Conservation (phyloP, 2,888 invertebrate species). For the Notodonta ziczac region DNA sequence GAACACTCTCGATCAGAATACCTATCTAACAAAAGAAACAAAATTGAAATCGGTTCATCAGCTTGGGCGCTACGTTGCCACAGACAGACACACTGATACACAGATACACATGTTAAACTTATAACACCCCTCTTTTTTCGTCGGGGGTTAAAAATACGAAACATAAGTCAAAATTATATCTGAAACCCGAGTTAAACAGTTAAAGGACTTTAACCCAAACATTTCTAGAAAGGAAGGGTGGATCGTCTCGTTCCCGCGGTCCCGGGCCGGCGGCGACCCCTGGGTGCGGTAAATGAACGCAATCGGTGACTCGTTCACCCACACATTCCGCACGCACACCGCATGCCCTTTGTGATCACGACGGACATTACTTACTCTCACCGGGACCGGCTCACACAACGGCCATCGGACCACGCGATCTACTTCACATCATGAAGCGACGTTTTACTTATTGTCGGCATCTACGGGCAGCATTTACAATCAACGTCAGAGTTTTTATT, state of each 20-base stretch:
- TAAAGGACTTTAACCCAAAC: too few relatives aligned
- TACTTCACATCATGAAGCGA: neutral
- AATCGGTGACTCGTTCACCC: conserved; percentile 19
- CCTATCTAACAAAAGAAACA: too few relatives aligned
- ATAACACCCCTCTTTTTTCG: too few relatives aligned
- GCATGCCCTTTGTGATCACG: neutral
- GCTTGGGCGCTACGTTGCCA: too few relatives aligned
- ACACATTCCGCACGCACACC: neutral
- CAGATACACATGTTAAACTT: too few relatives aligned
- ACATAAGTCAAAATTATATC: too few relatives aligned
- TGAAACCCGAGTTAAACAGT: too few relatives aligned
- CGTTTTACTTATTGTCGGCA: neutral
- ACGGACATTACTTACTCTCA: neutral
- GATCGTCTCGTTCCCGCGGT: conserved; percentile 2
- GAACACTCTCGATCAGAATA: too few relatives aligned
- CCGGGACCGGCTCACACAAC: neutral
- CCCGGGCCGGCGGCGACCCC: neutral
- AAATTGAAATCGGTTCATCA: too few relatives aligned
- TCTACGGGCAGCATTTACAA: neutral
- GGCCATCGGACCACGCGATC: too few relatives aligned
- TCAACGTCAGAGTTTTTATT: neutral
- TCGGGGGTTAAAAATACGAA: too few relatives aligned
- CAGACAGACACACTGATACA: too few relatives aligned
- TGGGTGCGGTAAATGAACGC: neutral
- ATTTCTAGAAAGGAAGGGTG: conserved; percentile 14